Evolutionary conservation across 2,888 invertebrate species (phyloP), one percentile per base, ranked within the genome.

Genomic region (Zhuqinia jingwanae): DNA sequence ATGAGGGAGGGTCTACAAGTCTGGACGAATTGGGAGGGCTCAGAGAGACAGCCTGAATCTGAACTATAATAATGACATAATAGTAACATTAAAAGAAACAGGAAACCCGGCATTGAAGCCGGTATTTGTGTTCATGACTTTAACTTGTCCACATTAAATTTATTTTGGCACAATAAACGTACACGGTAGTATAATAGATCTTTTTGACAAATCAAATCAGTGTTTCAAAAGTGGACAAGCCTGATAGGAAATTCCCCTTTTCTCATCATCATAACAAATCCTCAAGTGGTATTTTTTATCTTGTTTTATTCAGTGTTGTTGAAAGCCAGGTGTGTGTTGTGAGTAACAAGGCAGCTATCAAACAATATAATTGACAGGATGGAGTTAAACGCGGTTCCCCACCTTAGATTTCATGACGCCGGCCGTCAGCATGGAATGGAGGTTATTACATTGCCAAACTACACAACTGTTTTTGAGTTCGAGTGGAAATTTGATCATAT

Each of bases 401-500:
- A 78, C 17, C 42, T 78, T 17, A 22, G 82, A 47, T 60, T 83
- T 50, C 77, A 83, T 83, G 82, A 73, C 22, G 42, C 63, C 45
- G 30, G 79, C 20, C 25, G 70, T 17, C 27, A 78, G 25, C 47
- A 45, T 2, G 79, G 83, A 13, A 68, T 88, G 85, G 88, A 88
- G 10, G 94, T 94, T 91, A 95, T 96, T 80, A 95, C 95, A 89
- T 92, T 94, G 92, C 96, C 96, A 89, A 98, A 98, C 93, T 98
- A 98, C 93, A 96, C 97, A 63, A 97, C 97, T 93, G 95, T 98
- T 92, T 98, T 99, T 93, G 96, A 97, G 92, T 98, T 99, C 92
- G 99, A 99, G 93, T 96, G 96, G 92, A 96, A 97, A 92, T 99
- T 98, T 93, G 96, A 97, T 92, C 97, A 98, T 92, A 95, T 96